phyloP scores from a whole-genome alignment of 2,113 vertebrate genomes.

The Dromaius novaehollandiae region DNA sequence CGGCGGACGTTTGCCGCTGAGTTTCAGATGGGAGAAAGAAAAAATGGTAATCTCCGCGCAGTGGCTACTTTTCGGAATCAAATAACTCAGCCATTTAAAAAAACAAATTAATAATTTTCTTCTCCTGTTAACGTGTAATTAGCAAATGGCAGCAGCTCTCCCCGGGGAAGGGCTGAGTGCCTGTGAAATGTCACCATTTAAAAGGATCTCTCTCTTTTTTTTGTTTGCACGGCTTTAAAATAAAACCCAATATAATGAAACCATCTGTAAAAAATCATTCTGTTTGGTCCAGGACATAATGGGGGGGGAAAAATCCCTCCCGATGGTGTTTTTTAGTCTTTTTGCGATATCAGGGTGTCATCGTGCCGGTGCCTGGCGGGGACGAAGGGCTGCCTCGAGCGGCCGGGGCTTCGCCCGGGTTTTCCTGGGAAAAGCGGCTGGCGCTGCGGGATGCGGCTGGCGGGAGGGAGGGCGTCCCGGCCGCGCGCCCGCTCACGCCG shows the following conservation, averaged over 20 bases:
- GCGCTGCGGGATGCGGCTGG: too few species aligned
- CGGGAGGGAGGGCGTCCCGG: too few species aligned
- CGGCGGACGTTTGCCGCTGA: neutral
- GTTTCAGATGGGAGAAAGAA: neutral
- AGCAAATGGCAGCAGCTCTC: constrained; percentile 63
- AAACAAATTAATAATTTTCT: constrained; percentile 74
- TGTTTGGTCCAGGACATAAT: neutral
- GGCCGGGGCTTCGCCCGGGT: too few species aligned
- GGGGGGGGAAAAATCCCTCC: neutral
- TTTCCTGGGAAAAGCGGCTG: too few species aligned
- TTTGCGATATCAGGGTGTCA: neutral
- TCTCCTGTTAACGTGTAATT: constrained; percentile 68
- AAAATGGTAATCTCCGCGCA: neutral
- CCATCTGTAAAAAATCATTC: constrained; percentile 13
- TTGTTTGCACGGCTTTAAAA: constrained; percentile 30
- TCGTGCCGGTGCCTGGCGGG: fast-evolving
- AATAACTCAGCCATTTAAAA: constrained; percentile 65
- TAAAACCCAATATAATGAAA: neutral
- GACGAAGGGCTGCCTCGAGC: too few species aligned
- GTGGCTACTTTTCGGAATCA: constrained; percentile 25
- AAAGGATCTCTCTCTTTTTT: constrained; percentile 13
- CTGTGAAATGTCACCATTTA: constrained; percentile 30
- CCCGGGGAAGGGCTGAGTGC: constrained; percentile 33
- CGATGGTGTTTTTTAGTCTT: neutral
- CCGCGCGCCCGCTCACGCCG: neutral